phyloP scores from a whole-genome alignment of 2,888 invertebrate genomes.

The Chirona hameri region DNA sequence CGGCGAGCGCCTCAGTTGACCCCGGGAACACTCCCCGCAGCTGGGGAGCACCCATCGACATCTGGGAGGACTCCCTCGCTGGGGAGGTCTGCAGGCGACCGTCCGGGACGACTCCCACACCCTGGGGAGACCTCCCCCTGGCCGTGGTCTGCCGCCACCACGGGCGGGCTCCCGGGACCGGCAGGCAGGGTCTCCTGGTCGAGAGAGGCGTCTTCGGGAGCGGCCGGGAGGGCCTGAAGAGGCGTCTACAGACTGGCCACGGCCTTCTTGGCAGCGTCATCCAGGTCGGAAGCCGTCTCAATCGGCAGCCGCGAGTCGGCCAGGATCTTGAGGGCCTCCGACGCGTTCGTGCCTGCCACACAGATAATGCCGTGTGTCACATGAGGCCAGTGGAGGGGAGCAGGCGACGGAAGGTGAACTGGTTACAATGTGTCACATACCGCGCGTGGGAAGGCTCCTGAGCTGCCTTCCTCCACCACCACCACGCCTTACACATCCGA shows the following conservation, averaged over 20 bases:
- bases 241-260: constrained; percentile 52
- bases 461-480: not conserved
- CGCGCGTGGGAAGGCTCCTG: no score
- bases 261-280: constrained; percentile 87
- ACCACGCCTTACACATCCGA: no score
- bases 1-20: no score
- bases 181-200: not conserved
- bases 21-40: no score
- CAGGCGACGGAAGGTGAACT: not conserved
- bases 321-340: constrained; percentile 75
- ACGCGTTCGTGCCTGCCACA: constrained; percentile 71
- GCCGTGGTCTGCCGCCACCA: no score
- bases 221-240: no score
- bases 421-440: not conserved
- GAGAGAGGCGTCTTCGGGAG: not conserved
- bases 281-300: constrained; percentile 75
- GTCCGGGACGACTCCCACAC: no score
- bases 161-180: not conserved
- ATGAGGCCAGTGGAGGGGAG: not conserved
- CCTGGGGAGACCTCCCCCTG: no score
- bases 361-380: constrained; percentile 37
- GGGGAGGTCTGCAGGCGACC: no score
- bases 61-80: no score
- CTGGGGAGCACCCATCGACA: not conserved
- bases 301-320: constrained; percentile 78